Evolutionary conservation across 2,113 vertebrate genomes (phyloP), one percentile per base, ranked within the genome.

Genomic region (Actinemys pallida): DNA sequence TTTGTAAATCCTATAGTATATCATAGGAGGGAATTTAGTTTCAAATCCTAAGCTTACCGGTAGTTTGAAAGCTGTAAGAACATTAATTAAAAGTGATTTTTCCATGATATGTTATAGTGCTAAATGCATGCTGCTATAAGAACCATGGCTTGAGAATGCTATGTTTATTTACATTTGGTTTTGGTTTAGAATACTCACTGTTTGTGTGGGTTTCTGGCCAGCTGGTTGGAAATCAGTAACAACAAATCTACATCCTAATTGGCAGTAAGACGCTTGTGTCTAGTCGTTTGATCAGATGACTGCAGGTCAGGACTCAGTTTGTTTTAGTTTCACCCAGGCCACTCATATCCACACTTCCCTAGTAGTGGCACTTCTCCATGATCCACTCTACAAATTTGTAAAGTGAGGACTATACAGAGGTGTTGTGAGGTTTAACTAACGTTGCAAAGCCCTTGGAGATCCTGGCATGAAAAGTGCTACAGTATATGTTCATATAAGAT

Each of bases 21-120:
- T 75, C 2, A 0, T 2, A 3, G 0, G 1, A 76, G 29, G 88
- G 78, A 8, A 45, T 3, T 57, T 0, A 3, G 78, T 0, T 78
- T 78, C 42, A 27, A 16, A 78, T 78, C 42, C 42, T 78, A 29
- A 78, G 2, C 65, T 80, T 83, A 50, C 13, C 50, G 13, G 50
- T 50, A 5, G 0, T 0, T 10, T 1, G 2, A 17, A 2, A 11
- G 72, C 89, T n/a, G 11, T 19, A 20, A 83, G 79, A 2, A 0
- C 25, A 13, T 29, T 24, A 78, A 22, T 35, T 25, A 52, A 1
- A 29, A 50, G 31, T 8, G 62, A 14, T 6, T 54, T 65, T 29
- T 57, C 80, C 24, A 47, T 47, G 24, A 8, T 78, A 29, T 16
- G 12, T 78, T 47, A 12, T 29, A 78, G 24, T 2, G 20, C 42